Conservation (phyloP, 2,888 invertebrate genomes). For the Sarcophaga rosellei region DNA sequence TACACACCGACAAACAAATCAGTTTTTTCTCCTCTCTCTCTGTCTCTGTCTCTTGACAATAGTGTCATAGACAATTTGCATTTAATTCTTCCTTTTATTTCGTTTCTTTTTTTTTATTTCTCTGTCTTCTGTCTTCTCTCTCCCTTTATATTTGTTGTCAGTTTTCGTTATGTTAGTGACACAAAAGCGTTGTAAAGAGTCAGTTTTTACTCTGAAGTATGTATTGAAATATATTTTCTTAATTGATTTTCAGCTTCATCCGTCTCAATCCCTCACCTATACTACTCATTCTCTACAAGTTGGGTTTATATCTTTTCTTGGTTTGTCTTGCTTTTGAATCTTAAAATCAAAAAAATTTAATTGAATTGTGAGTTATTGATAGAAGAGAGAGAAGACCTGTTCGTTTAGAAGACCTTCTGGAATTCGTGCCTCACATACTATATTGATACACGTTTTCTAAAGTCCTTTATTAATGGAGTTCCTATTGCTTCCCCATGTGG, state of each 20-base stretch:
- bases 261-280: neutral
- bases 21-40: too few species aligned
- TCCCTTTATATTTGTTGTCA: neutral
- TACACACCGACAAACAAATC: neutral
- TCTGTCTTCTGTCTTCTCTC: neutral
- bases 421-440: too few species aligned
- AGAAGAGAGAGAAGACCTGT: neutral
- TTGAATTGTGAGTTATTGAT: neutral
- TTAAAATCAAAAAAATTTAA: neutral
- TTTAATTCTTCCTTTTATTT: slow-evolving; percentile 32
- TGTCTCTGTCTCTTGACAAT: slow-evolving; percentile 49
- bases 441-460: too few species aligned
- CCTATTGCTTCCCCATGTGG: too few species aligned
- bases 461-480: too few species aligned
- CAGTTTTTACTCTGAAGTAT: slow-evolving; percentile 18
- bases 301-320: neutral
- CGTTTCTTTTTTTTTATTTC: neutral
- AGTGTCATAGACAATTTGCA: slow-evolving; percentile 66
- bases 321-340: neutral
- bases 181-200: neutral
- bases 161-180: neutral
- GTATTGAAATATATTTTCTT: slow-evolving; percentile 48
- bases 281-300: neutral
- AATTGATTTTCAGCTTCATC: slow-evolving; percentile 24
- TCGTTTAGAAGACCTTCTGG: too few species aligned